Percentiles rank a stretch among this genome's conserved stretches.
These are phyloP conservation scores for Lutjanus argentimaculatus DNA, from an alignment of 2,797 vertebrate species.

Conservation along the genomic window DNA sequence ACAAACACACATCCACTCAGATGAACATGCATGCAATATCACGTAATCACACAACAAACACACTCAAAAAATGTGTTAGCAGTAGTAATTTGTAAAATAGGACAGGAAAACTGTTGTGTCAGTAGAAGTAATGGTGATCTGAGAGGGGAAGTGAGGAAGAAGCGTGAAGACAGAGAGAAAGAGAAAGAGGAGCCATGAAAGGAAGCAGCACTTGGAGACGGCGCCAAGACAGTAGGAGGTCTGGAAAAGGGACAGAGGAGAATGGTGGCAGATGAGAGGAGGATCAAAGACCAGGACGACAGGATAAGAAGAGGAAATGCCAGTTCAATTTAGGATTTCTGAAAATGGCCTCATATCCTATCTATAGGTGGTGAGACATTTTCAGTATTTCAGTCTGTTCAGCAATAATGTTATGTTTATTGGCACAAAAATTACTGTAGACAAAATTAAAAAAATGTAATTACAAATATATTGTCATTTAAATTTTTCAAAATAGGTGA, in stretches of 20 bases:
- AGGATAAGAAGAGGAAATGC: constrained; percentile 54
- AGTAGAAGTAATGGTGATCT: constrained; percentile 33
- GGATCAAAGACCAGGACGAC: constrained; percentile 75
- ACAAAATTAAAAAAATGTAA: not conserved
- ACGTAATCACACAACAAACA: constrained; percentile 19
- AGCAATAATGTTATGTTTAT: constrained; percentile 15
- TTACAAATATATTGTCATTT: not conserved
- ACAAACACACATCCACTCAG: constrained; percentile 27
- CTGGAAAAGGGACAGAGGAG: constrained; percentile 69
- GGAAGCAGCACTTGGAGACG: constrained; percentile 54
- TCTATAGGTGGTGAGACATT: constrained; percentile 36
- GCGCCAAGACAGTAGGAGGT: constrained; percentile 71
- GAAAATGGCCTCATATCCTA: constrained; percentile 48
- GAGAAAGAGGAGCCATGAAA: constrained; percentile 33
- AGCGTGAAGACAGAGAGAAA: not conserved
- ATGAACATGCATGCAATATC: not conserved
- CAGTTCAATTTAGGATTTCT: constrained; percentile 59
- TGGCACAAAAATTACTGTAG: too few species aligned
- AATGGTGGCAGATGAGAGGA: constrained; percentile 72
- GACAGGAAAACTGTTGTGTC: constrained; percentile 9
- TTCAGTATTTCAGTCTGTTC: constrained; percentile 23
- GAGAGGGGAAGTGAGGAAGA: constrained; percentile 18
- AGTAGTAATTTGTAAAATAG: not conserved
- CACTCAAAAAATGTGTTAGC: constrained; percentile 22
- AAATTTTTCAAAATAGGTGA: not conserved